These are phyloP conservation scores for Thalassaphorura encarpata DNA, from an alignment of 1,140 invertebrate species.

Conservation along the genomic window DNA sequence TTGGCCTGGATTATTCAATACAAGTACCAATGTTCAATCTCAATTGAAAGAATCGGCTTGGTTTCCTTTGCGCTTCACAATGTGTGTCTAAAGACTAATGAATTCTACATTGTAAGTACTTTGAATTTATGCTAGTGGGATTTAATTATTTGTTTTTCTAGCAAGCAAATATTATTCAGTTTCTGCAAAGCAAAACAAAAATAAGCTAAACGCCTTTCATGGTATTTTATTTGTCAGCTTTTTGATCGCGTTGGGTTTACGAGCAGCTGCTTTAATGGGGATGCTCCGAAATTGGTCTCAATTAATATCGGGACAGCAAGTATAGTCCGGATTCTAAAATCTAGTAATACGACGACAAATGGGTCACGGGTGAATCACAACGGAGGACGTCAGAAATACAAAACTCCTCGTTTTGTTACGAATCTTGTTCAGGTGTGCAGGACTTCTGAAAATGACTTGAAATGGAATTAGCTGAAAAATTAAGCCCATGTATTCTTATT, in stretches of 20 bases:
- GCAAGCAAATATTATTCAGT: background rate
- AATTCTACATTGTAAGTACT: conserved; percentile 22
- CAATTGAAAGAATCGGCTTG: conserved; percentile 27
- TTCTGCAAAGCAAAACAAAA: background rate
- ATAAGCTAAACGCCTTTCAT: background rate
- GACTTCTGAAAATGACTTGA: conserved; percentile 10
- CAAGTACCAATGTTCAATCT: conserved; percentile 30
- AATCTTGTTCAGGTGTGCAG: conserved; percentile 28
- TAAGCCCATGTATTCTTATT: conserved; percentile 9
- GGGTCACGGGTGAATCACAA: background rate
- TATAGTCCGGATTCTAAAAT: conserved; percentile 75
- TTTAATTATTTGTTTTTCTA: background rate
- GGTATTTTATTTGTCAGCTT: conserved; percentile 50
- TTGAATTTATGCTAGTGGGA: background rate
- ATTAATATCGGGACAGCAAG: conserved; percentile 70
- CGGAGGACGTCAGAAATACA: conserved; percentile 41
- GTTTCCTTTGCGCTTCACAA: conserved; percentile 21
- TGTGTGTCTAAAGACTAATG: conserved; percentile 22
- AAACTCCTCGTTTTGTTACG: conserved; percentile 42
- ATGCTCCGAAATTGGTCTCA: conserved; percentile 74
- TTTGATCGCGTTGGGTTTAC: conserved; percentile 74
- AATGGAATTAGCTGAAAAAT: background rate
- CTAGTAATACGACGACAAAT: conserved; percentile 47
- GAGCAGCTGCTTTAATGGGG: conserved; percentile 80
- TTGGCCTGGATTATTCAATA: conserved; percentile 26